Evolutionary conservation across 2,888 invertebrate species (phyloP).

Genomic region (Ormyrus pomaceus): DNA sequence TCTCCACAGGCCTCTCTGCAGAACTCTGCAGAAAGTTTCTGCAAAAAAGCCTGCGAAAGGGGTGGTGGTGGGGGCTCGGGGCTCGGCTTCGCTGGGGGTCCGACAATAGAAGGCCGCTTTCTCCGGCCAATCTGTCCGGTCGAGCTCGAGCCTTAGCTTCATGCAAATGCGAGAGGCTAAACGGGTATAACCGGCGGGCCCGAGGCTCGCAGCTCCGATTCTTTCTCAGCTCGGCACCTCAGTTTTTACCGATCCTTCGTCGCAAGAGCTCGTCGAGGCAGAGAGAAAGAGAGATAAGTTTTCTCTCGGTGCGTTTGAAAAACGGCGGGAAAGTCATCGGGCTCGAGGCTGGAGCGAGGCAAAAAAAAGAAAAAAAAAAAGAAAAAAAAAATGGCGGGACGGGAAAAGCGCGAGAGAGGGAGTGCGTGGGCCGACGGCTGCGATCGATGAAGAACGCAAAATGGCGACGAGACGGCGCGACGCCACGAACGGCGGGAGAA

Average conservation of each 20-base stretch:
- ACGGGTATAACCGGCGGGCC: conserved; percentile 64
- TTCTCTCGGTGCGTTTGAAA: background rate
- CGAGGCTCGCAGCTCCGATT: conserved; percentile 3
- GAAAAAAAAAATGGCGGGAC: conserved; percentile 15
- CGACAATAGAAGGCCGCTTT: conserved; percentile 67
- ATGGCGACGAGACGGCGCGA: conserved; percentile 69
- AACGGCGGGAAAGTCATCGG: conserved; percentile 21
- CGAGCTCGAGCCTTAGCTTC: conserved; percentile 67
- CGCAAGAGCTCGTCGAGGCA: background rate
- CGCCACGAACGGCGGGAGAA: conserved; percentile 45
- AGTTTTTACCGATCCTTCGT: conserved; percentile 22
- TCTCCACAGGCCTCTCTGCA: conserved; percentile 45
- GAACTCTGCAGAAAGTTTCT: conserved; percentile 46
- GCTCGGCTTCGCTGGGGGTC: conserved; percentile 71
- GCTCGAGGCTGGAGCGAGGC: background rate
- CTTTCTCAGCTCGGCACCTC: background rate
- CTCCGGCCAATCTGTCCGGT: conserved; percentile 61
- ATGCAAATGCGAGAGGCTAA: conserved; percentile 71
- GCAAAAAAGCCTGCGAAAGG: conserved; percentile 43
- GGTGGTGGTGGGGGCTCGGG: conserved; percentile 2
- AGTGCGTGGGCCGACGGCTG: conserved; percentile 64
- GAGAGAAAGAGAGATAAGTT: background rate
- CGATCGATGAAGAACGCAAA: conserved; percentile 72
- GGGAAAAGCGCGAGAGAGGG: conserved; percentile 64
- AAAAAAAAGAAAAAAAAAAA: conserved; percentile 1